Percentiles rank a stretch among this genome's conserved stretches.
Evolutionary conservation across 1,140 invertebrate species (phyloP).

Genomic region (Drosophila sulfurigaster): DNA sequence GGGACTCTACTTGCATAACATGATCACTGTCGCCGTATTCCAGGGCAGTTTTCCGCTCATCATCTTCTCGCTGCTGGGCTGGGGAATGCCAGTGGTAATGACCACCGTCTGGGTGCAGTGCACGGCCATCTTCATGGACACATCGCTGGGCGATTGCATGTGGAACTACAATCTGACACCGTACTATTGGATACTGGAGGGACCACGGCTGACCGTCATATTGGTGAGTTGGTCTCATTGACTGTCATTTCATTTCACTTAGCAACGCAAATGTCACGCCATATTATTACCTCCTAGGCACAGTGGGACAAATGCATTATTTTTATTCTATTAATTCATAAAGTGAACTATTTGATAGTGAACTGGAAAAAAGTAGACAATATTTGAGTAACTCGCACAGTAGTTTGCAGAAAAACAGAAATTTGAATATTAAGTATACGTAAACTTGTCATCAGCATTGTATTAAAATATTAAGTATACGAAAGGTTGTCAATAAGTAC

Average conservation of each 20-base stretch:
- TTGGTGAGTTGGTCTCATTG: conserved; percentile 85
- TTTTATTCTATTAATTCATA: too few species aligned
- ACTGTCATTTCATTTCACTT: too few species aligned
- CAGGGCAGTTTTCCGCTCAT: conserved; percentile 90
- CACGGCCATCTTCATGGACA: conserved; percentile 86
- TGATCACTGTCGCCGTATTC: conserved; percentile 93
- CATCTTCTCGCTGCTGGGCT: conserved; percentile 91
- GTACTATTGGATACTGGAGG: conserved; percentile 95
- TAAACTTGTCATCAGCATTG: too few species aligned
- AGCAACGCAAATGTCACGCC: too few species aligned
- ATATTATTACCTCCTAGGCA: neutral
- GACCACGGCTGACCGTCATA: conserved; percentile 91
- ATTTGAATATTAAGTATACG: too few species aligned
- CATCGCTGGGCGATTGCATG: conserved; percentile 88
- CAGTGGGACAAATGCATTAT: too few species aligned
- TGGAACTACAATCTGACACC: conserved; percentile 92
- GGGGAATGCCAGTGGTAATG: conserved; percentile 91
- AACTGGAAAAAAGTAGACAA: too few species aligned
- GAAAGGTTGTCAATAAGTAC: too few species aligned
- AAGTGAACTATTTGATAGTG: too few species aligned
- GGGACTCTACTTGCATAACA: conserved; percentile 94
- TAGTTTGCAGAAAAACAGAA: too few species aligned
- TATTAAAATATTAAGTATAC: too few species aligned
- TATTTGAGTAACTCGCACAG: too few species aligned
- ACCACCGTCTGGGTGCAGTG: conserved; percentile 90